A percentile compares a stretch with the other conserved stretches of the same genome.
phyloP scores from a whole-genome alignment of 2,113 vertebrate species.

The Neopipo cinnamomea region DNA sequence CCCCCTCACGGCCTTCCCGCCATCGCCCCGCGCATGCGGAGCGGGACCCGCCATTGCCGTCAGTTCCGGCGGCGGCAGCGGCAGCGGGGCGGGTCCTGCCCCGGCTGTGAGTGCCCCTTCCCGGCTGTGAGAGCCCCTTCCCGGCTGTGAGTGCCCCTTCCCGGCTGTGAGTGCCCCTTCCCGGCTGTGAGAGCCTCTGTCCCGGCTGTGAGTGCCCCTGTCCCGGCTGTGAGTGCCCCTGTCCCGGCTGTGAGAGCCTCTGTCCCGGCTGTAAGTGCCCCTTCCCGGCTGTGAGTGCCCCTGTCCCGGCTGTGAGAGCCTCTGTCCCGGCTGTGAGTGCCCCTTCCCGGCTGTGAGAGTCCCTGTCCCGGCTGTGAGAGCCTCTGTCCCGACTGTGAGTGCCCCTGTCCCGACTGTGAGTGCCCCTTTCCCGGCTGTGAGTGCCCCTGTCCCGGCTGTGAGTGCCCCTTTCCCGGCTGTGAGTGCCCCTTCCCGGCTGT shows the following conservation, averaged over 20 bases:
- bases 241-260: neutral
- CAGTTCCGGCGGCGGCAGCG: constrained; percentile 33
- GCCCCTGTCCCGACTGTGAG: neutral
- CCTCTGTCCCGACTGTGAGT: neutral
- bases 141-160: no score
- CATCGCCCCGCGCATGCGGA: neutral
- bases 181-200: no score
- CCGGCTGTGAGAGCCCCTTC: no score
- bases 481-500: neutral
- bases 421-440: neutral
- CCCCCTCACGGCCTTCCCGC: neutral
- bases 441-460: neutral
- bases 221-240: neutral
- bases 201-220: neutral
- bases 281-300: neutral
- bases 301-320: neutral
- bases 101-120: neutral
- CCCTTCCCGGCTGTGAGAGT: neutral
- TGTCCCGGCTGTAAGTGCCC: neutral
- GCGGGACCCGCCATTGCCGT: neutral
- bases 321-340: neutral
- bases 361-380: no score
- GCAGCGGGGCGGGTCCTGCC: neutral
- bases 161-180: no score
- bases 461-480: neutral